Evolutionary conservation across 2,888 invertebrate genomes (phyloP).

Genomic region (Ethmia dodecea): DNA sequence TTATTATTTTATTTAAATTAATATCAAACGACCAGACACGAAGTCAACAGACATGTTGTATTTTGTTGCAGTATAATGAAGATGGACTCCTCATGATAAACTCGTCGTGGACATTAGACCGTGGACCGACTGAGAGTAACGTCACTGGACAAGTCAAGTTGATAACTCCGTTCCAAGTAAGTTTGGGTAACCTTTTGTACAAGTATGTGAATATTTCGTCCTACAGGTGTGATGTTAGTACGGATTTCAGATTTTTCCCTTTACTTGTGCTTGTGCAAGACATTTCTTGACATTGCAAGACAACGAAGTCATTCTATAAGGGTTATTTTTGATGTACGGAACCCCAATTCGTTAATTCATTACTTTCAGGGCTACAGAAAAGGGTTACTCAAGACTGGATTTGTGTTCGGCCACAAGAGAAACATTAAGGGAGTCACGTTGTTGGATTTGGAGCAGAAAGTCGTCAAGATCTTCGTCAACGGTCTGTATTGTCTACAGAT

Average conservation of each 20-base stretch:
- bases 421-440: constrained; percentile 83
- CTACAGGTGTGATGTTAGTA: too few species aligned
- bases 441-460: constrained; percentile 83
- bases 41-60: too few species aligned
- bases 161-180: constrained; percentile 80
- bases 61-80: constrained; percentile 79
- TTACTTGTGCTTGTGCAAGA: too few species aligned
- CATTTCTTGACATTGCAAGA: too few species aligned
- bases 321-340: too few species aligned
- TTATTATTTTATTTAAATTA: too few species aligned
- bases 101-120: constrained; percentile 82
- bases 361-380: constrained; percentile 78
- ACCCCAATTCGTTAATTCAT: too few species aligned
- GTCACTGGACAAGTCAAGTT: constrained; percentile 82
- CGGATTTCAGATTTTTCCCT: too few species aligned
- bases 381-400: constrained; percentile 82
- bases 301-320: too few species aligned
- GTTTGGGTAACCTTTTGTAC: constrained; percentile 16
- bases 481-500: constrained; percentile 65
- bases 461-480: constrained; percentile 81
- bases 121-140: constrained; percentile 75
- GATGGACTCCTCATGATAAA: constrained; percentile 82
- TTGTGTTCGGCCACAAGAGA: constrained; percentile 80
- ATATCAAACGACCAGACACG: too few species aligned
- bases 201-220: too few species aligned